phyloP scores from a whole-genome alignment of 2,113 vertebrate species.

The Uropsilus gracilis region DNA sequence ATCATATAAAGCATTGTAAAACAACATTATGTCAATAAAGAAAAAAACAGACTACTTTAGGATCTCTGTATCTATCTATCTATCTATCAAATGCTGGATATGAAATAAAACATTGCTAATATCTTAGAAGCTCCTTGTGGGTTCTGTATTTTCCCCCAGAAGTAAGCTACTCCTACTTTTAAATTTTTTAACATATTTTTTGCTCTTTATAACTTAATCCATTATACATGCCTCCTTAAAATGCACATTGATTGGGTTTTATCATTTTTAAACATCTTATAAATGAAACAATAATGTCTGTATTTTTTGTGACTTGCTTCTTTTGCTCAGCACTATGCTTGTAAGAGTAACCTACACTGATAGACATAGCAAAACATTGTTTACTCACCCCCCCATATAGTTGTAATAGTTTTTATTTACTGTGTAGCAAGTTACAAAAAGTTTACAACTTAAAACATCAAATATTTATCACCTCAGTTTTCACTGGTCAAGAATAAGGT shows the following conservation, averaged over 20 bases:
- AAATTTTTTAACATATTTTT: neutral
- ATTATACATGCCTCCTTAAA: conserved; percentile 1
- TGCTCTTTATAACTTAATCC: neutral
- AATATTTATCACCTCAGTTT: conserved; percentile 39
- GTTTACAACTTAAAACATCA: neutral
- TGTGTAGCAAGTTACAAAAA: neutral
- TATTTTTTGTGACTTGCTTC: neutral
- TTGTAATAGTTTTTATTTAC: conserved; percentile 25
- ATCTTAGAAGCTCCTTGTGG: neutral
- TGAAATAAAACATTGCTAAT: conserved; percentile 4
- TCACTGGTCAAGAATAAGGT: neutral
- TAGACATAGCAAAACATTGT: neutral
- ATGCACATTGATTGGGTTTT: neutral
- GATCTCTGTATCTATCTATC: neutral
- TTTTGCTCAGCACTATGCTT: neutral
- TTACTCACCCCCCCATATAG: conserved; percentile 9
- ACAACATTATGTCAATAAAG: too few relatives aligned
- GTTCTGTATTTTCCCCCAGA: neutral
- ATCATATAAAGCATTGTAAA: too few relatives aligned
- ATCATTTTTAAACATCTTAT: conserved; percentile 13
- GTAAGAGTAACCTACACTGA: neutral
- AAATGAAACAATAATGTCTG: neutral
- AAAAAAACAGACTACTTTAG: neutral
- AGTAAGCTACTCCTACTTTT: neutral
- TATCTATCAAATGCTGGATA: neutral